A percentile compares a stretch with the other conserved stretches of the same genome.
These are phyloP conservation scores for Latrodectus elegans DNA, from an alignment of 2,888 invertebrate genomes.

Conservation along the genomic window DNA sequence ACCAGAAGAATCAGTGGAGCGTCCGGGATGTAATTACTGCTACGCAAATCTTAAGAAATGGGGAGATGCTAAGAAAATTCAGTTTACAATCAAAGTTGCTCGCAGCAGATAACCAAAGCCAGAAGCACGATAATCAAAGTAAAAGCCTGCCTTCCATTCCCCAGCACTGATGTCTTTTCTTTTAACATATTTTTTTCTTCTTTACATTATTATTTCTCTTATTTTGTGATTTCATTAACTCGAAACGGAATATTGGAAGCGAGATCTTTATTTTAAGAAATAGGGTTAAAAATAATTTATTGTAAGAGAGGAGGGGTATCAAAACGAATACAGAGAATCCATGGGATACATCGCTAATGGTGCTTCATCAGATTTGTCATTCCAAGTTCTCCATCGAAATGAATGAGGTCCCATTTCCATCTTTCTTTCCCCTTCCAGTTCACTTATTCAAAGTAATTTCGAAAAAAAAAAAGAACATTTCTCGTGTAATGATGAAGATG, in stretches of 20 bases:
- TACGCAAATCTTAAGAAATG: slow-evolving; percentile 22
- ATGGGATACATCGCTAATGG: slow-evolving; percentile 39
- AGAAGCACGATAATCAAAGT: slow-evolving; percentile 41
- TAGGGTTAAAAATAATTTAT: slow-evolving; percentile 38
- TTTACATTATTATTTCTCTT: slow-evolving; percentile 23
- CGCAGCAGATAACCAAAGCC: neutral
- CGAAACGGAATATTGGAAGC: slow-evolving; percentile 23
- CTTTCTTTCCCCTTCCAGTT: neutral
- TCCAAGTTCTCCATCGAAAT: neutral
- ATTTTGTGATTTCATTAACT: slow-evolving; percentile 45
- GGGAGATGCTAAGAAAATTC: slow-evolving; percentile 40
- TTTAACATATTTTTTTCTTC: slow-evolving; percentile 34
- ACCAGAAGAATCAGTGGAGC: slow-evolving; percentile 22
- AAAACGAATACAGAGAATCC: neutral
- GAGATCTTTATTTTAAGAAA: slow-evolving; percentile 44
- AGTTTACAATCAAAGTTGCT: slow-evolving; percentile 28
- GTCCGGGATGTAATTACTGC: slow-evolving; percentile 43
- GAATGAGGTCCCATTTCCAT: neutral
- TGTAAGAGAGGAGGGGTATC: neutral
- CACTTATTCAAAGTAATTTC: slow-evolving; percentile 31
- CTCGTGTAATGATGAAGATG: slow-evolving; percentile 37
- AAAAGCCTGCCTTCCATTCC: neutral
- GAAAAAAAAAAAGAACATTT: slow-evolving; percentile 37
- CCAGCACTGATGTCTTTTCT: neutral
- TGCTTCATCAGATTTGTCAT: slow-evolving; percentile 56